Percentiles rank a stretch among this genome's conserved stretches.
Conservation (phyloP, 2,797 vertebrate species). For the Neoniphon sammara region DNA sequence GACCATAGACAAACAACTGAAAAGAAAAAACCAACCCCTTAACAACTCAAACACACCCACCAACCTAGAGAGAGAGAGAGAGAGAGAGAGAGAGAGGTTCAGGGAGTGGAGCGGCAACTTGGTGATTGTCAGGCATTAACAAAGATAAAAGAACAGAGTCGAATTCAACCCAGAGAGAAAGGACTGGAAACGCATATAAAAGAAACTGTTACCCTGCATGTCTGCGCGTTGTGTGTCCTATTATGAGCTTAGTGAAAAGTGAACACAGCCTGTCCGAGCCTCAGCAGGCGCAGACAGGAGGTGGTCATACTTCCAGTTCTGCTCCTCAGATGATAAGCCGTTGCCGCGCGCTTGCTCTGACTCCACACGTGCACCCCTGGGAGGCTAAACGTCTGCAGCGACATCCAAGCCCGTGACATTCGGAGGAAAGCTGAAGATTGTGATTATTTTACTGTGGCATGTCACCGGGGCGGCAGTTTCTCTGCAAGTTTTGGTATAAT, state of each 20-base stretch:
- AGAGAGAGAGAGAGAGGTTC: background rate
- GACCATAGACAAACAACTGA: too few relatives aligned
- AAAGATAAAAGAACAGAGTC: conserved; percentile 4
- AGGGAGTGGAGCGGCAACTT: background rate
- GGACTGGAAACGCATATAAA: too few relatives aligned
- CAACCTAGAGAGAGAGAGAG: conserved; percentile 8
- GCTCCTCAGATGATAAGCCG: conserved; percentile 69
- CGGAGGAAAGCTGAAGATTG: conserved; percentile 45
- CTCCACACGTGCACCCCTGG: conserved; percentile 1
- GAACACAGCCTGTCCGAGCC: conserved; percentile 15
- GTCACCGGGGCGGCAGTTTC: conserved; percentile 10
- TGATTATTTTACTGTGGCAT: conserved; percentile 24
- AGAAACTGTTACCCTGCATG: conserved; percentile 13
- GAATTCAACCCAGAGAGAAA: background rate
- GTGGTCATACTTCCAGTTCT: conserved; percentile 58
- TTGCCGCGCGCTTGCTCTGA: background rate
- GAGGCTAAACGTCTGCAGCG: conserved; percentile 41
- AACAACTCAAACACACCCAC: too few relatives aligned
- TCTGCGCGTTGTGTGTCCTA: conserved; percentile 25
- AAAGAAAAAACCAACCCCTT: too few relatives aligned
- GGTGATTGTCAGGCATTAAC: background rate
- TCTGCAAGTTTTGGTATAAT: conserved; percentile 1
- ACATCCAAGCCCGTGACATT: conserved; percentile 51
- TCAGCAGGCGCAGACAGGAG: conserved; percentile 45
- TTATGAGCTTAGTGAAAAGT: conserved; percentile 25